Evolutionary conservation across 1,140 invertebrate species (phyloP), one percentile per base, ranked within the genome.

Genomic region (Chymomyza costata): DNA sequence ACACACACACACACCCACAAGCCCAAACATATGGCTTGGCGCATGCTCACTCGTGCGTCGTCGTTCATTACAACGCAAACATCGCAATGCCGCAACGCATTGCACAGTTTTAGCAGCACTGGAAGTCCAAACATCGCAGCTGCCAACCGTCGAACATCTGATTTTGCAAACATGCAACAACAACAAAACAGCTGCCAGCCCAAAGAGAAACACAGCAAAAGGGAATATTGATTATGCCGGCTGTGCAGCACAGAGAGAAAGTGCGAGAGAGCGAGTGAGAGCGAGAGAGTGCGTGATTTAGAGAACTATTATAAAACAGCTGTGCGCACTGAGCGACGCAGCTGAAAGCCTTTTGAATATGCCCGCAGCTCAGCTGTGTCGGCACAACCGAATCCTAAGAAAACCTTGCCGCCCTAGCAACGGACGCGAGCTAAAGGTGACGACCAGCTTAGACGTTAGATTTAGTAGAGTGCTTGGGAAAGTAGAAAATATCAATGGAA

Each of bases 191-290:
- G 19, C 14, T 15, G 30, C 44, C 69, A 73, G 69, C 69, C 69
- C 54, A 60, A 25, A 25, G 21, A 8, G 21, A 25, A 25, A 8
- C n/a, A n/a, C n/a, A 25, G 44, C 43, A 49, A 52, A 68, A 44
- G 55, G 47, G 47, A 66, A 47, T 74, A 73, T 73, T 66, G 69
- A 73, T 73, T 73, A 68, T 64, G 28, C 52, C 48, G 6, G 48
- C 32, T n/a, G 13, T 54, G 53, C 60, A 50, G 40, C 30, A 38
- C 14, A 39, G 14, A 35, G 25, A 19, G 14, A n/a, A n/a, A n/a
- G n/a, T n/a, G n/a, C n/a, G 21, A 17, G 21, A 35, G 3, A 38
- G 17, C 38, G 16, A 40, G 41, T 21, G 41, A n/a, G n/a, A n/a
- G n/a, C n/a, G 21, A 17, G 21, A 35, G 3, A 38, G 17, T 19